Percentiles rank a stretch among this genome's conserved stretches.
Evolutionary conservation across 2,113 vertebrate genomes (phyloP).

Genomic region (Elaphurus davidianus): DNA sequence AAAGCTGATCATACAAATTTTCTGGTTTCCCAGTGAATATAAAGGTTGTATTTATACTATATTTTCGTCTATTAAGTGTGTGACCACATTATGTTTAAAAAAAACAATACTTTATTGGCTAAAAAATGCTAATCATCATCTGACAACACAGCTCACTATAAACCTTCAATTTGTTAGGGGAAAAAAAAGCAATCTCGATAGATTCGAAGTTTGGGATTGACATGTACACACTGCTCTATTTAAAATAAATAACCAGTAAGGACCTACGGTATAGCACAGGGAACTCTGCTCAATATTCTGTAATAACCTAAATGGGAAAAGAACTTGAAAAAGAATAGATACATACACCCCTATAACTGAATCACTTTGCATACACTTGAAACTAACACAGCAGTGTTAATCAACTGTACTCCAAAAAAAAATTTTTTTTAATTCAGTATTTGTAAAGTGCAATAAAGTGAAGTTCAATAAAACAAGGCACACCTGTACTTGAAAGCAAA

Average conservation of each 20-base stretch:
- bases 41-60: background rate
- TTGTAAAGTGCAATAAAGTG: background rate
- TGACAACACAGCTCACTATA: background rate
- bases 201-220: background rate
- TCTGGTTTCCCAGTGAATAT: background rate
- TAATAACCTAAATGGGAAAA: background rate
- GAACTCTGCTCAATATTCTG: background rate
- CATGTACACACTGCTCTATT: background rate
- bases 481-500: background rate
- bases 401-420: background rate
- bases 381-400: background rate
- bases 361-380: background rate
- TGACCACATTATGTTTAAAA: background rate
- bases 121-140: background rate
- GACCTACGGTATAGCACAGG: background rate
- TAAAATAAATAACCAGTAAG: background rate
- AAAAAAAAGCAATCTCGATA: background rate
- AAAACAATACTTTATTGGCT: background rate
- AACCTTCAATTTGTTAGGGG: background rate
- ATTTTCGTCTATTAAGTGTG: background rate
- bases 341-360: background rate
- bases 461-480: background rate
- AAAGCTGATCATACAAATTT: background rate
- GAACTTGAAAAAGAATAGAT: background rate
- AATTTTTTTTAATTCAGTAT: background rate